Base-by-base conservation (phyloP, 2,888 invertebrate species). In the Polymixis lichenea region DNA sequence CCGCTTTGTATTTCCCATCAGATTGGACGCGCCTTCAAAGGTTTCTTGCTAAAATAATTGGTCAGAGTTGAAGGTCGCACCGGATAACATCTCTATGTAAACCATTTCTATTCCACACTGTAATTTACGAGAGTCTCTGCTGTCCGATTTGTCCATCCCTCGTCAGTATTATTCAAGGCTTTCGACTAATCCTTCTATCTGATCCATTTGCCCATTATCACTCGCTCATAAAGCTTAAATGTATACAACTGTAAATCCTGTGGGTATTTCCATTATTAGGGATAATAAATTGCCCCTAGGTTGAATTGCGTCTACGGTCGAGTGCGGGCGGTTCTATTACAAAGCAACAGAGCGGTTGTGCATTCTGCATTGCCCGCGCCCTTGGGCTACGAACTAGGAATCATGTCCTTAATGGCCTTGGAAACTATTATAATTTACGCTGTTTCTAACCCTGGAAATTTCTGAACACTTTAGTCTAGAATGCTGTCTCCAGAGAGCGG, bases 361-460 rank as follows among this genome's bases (percentile, higher is more conserved):
- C 82, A 85, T 82, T 88, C 82, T 82, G 82, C 82, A 83, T 78
- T 72, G 75, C 80, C 55, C 22, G 25, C 58, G 83, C 83, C 86
- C 85, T 87, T 84, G 82, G 83, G 74, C 76, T 72, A 76, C 75
- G 82, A 81, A 84, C 81, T 62, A 78, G 78, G 69, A 85, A 82
- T 84, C 79, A 77, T 83, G 67, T 72, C 75, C 73, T 65, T 84
- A 77, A 78, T 84, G 55, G 62, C 85, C 87, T 87, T 82, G 78
- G 65, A 55, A 84, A 66, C 77, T 80, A 77, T 85, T 86, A 86
- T 80, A 75, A 75, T 86, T 75, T 76, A 69, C 67, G 51, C 61
- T 74, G 67, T 65, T 73, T 38, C 56, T 32, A 84, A 72, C 82
- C 78, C 77, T 86, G 78, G 43, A 51, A 78, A 78, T 68, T 55